These are phyloP conservation scores for Paracyclopina nana DNA, from an alignment of 1,140 invertebrate species.

Conservation along the genomic window DNA sequence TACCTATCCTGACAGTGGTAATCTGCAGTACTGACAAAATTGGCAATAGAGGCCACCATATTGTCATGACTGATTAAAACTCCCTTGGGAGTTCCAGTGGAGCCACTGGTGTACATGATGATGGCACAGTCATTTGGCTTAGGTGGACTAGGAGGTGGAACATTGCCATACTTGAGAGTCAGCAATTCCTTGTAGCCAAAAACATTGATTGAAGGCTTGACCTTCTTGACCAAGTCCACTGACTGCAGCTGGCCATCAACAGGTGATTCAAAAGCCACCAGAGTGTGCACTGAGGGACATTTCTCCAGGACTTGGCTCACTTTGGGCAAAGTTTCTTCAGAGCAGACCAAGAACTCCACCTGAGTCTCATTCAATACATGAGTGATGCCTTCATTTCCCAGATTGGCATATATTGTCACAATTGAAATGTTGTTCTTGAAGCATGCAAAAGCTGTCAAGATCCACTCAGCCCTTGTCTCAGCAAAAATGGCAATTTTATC, in stretches of 20 bases:
- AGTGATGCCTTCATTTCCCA: conserved; percentile 33
- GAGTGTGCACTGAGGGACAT: conserved; percentile 15
- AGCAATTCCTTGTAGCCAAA: neutral
- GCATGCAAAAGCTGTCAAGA: conserved; percentile 31
- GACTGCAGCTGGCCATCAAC: conserved; percentile 26
- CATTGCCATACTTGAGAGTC: neutral
- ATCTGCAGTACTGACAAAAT: conserved; percentile 50
- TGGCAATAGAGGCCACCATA: conserved; percentile 57
- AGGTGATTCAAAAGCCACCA: conserved; percentile 19
- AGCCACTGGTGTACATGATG: conserved; percentile 33
- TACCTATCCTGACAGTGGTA: conserved; percentile 32
- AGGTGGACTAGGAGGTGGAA: neutral
- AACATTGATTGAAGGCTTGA: neutral
- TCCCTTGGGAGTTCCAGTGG: conserved; percentile 29
- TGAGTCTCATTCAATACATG: conserved; percentile 37
- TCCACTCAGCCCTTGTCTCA: conserved; percentile 39
- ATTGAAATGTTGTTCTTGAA: conserved; percentile 21
- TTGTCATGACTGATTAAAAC: conserved; percentile 32
- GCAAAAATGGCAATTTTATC: conserved; percentile 34
- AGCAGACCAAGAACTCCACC: conserved; percentile 22
- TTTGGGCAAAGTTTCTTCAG: conserved; percentile 18
- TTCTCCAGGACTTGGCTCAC: conserved; percentile 16
- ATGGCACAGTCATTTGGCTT: conserved; percentile 26
- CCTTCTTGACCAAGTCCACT: neutral
- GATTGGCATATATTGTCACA: conserved; percentile 21